These are phyloP conservation scores for Tringa solitaria DNA, from an alignment of 2,113 vertebrate genomes.

Conservation along the genomic window DNA sequence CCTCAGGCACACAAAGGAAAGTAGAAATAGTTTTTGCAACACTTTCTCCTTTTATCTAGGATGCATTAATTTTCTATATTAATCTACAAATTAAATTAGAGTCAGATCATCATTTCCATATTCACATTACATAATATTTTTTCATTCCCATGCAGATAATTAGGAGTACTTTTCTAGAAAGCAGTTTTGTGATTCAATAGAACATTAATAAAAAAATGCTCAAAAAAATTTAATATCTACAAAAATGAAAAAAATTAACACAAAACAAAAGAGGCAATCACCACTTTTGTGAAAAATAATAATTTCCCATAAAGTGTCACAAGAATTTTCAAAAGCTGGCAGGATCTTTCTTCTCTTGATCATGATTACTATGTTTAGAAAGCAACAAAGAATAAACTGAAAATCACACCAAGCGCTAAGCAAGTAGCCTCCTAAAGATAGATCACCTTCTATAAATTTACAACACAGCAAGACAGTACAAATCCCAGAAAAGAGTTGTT, in stretches of 20 bases:
- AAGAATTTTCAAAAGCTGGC: not conserved
- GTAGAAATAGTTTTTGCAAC: not conserved
- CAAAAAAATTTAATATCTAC: not conserved
- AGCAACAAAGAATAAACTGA: not conserved
- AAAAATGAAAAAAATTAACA: not conserved
- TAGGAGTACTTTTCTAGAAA: not conserved
- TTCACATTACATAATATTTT: not conserved
- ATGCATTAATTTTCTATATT: not conserved
- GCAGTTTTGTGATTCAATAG: not conserved
- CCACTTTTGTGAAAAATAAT: not conserved
- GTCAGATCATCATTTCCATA: not conserved
- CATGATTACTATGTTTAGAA: not conserved
- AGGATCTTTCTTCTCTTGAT: not conserved
- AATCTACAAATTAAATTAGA: not conserved
- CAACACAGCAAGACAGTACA: not conserved
- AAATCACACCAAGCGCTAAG: not conserved
- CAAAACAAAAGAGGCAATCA: not conserved
- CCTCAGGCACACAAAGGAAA: not conserved
- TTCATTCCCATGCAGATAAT: not conserved
- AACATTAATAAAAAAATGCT: not conserved
- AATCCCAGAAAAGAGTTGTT: conserved; percentile 4
- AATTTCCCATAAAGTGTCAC: not conserved
- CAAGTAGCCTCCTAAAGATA: not conserved
- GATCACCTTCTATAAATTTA: not conserved
- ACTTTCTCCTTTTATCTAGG: not conserved